phyloP scores from a whole-genome alignment of 2,888 invertebrate genomes.

The Meliscaeva auricollis region DNA sequence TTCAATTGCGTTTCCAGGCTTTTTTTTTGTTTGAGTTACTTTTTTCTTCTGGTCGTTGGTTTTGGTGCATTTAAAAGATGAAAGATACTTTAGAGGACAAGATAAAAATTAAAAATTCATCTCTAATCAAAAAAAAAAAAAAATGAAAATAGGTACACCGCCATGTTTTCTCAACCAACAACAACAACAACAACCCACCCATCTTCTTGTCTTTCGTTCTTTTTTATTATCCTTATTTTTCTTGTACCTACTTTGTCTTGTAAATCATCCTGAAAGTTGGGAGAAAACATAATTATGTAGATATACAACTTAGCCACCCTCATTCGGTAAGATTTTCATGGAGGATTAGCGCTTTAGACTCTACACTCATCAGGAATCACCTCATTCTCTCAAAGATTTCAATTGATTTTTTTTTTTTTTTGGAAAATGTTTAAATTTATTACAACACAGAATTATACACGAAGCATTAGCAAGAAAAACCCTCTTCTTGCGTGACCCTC shows the following conservation, averaged over 20 bases:
- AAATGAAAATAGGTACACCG: not conserved
- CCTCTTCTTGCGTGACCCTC: constrained; percentile 53
- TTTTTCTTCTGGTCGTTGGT: constrained; percentile 46
- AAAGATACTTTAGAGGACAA: constrained; percentile 70
- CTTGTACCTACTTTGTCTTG: constrained; percentile 62
- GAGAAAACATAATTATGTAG: constrained; percentile 66
- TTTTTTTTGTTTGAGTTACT: constrained; percentile 46
- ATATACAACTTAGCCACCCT: constrained; percentile 33
- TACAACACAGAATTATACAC: constrained; percentile 63
- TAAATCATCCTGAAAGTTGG: constrained; percentile 63
- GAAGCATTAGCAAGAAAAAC: constrained; percentile 44
- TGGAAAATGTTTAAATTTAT: constrained; percentile 63
- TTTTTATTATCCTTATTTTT: constrained; percentile 34
- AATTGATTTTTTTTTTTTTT: constrained; percentile 67
- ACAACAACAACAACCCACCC: not conserved
- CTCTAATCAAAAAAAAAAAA: constrained; percentile 68
- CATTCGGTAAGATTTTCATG: constrained; percentile 59
- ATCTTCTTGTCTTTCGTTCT: constrained; percentile 6
- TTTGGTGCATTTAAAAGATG: constrained; percentile 68
- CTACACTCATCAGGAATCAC: constrained; percentile 68
- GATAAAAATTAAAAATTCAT: constrained; percentile 76
- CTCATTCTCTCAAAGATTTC: constrained; percentile 58
- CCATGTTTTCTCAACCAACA: not conserved
- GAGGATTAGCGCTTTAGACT: constrained; percentile 73
- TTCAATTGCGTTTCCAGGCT: constrained; percentile 34